Percentiles rank a stretch among this genome's conserved stretches.
phyloP scores from a whole-genome alignment of 2,113 vertebrate species.

The Scomber japonicus region DNA sequence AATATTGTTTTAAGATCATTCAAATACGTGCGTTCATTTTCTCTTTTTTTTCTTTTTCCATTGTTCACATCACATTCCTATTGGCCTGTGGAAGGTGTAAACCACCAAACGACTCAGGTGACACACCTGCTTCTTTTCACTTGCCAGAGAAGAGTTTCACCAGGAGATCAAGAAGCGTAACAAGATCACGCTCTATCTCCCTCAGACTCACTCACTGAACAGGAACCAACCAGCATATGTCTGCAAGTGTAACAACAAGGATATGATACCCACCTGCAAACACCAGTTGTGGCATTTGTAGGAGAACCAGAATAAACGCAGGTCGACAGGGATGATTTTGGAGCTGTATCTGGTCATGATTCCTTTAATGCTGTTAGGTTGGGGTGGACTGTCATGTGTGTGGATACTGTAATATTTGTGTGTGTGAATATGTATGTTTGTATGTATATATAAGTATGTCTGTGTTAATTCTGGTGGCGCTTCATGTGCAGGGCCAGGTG shows the following conservation, averaged over 20 bases:
- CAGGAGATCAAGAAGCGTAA: not conserved
- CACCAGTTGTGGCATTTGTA: too few species aligned
- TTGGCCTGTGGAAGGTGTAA: not conserved
- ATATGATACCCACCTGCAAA: not conserved
- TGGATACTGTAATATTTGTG: not conserved
- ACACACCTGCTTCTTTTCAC: not conserved
- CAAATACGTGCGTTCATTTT: too few species aligned
- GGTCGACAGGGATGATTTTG: slow-evolving; percentile 6
- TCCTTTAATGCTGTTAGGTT: not conserved
- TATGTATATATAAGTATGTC: not conserved
- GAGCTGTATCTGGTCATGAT: not conserved
- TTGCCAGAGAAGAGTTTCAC: not conserved
- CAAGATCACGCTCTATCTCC: not conserved
- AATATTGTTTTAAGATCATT: too few species aligned
- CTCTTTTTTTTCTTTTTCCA: too few species aligned
- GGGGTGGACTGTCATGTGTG: not conserved
- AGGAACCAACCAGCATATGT: not conserved
- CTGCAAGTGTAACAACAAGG: not conserved
- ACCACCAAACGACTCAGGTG: not conserved
- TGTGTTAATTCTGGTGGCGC: slow-evolving; percentile 88
- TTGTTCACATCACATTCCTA: too few species aligned
- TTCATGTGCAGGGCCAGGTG: slow-evolving; percentile 94
- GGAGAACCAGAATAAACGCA: not conserved
- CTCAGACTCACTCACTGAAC: not conserved
- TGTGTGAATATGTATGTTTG: not conserved